These are phyloP conservation scores for Heterotis niloticus DNA, from an alignment of 2,113 vertebrate species.

Conservation along the genomic window DNA sequence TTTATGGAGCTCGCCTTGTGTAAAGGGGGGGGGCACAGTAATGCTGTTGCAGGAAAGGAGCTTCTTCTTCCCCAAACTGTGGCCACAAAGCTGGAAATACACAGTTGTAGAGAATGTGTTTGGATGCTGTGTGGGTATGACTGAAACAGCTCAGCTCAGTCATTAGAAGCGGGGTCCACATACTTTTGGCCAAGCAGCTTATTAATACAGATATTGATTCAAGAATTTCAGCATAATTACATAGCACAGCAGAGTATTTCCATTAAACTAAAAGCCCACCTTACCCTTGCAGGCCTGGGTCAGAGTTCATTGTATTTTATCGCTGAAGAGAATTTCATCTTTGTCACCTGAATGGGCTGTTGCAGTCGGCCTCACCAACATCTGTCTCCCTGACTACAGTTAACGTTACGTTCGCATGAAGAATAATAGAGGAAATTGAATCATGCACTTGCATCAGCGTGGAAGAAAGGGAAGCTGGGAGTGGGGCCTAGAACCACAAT, in stretches of 20 bases:
- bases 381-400: neutral
- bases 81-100: too few relatives aligned
- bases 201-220: neutral
- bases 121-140: too few relatives aligned
- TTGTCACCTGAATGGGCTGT: neutral
- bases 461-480: neutral
- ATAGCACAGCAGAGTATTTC: conserved; percentile 2
- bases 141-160: too few relatives aligned
- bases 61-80: too few relatives aligned
- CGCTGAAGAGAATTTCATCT: neutral
- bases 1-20: too few relatives aligned
- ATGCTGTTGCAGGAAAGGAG: too few relatives aligned
- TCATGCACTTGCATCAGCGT: neutral
- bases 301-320: neutral
- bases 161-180: too few relatives aligned
- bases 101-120: too few relatives aligned
- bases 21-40: too few relatives aligned
- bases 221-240: conserved; percentile 2
- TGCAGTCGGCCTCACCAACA: neutral
- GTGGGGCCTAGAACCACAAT: neutral
- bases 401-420: neutral
- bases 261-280: neutral
- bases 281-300: neutral
- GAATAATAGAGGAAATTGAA: neutral
- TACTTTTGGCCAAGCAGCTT: too few relatives aligned